Evolutionary conservation across 2,113 vertebrate species (phyloP).

Genomic region (Apteryx owenii): DNA sequence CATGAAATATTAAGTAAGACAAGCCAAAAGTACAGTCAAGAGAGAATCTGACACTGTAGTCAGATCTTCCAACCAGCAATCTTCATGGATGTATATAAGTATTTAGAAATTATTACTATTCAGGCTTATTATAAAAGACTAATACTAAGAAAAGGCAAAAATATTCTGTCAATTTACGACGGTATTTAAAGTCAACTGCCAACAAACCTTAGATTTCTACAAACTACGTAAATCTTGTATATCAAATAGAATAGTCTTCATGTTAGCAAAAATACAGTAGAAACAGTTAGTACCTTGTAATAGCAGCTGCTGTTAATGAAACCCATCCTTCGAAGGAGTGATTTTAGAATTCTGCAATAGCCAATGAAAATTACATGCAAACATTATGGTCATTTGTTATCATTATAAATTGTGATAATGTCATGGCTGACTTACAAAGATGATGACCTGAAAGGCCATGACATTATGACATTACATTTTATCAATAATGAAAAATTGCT

Average conservation of each 20-base stretch:
- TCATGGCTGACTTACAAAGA: conserved; percentile 82
- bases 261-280: neutral
- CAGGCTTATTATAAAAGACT: neutral
- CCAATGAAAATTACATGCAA: conserved; percentile 80
- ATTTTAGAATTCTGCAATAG: conserved; percentile 74
- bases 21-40: neutral
- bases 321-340: conserved; percentile 47
- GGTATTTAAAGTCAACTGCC: neutral
- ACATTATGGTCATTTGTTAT: conserved; percentile 82
- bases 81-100: conserved; percentile 26
- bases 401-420: conserved; percentile 84
- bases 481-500: conserved; percentile 87
- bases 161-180: neutral
- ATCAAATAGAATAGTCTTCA: neutral
- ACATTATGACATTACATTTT: conserved; percentile 87
- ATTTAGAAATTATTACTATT: conserved; percentile 23
- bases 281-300: neutral
- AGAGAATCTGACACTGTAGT: conserved; percentile 20
- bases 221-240: neutral
- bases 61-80: neutral
- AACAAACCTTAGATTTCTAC: neutral
- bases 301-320: neutral
- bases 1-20: conserved; percentile 58
- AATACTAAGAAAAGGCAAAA: neutral
- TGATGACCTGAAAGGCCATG: conserved; percentile 85